Evolutionary conservation across 2,797 vertebrate species (phyloP), one percentile per base, ranked within the genome.

Genomic region (Monodelphis domestica): DNA sequence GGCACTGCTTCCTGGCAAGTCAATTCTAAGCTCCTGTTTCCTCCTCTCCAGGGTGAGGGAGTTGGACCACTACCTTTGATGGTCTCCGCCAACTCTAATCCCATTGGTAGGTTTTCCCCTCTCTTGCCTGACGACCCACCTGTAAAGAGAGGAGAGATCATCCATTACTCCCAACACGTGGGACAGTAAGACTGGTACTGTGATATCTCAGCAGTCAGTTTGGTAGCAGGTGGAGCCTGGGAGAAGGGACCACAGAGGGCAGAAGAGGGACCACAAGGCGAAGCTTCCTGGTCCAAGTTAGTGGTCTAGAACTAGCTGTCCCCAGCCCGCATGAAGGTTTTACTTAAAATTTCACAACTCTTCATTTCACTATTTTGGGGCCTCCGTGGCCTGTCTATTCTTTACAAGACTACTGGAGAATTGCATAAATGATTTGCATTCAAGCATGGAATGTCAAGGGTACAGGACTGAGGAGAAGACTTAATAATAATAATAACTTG

Each of bases 401-500:
- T 89, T 56, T n/a, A 63, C 33, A 89, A 53, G 91, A 93, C 56
- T 50, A 14, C 52, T 90, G 94, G 59, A 84, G 53, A 45, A 51
- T 14, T 70, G n/a, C n/a, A 15, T 56, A 29, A 30, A 51, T 89
- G 55, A 91, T 53, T 26, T 89, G 0, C 6, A 89, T 14, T 56
- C 14, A 26, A 15, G 89, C 90, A 50, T 28, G 29, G 51, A 53
- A 29, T 53, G 55, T 87, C 89, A 59, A 63, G 1, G 4, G 88
- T 38, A 63, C 29, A 91, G 87, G 90, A 91, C 59, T 15, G 50
- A 88, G 54, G 45, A 52, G 33, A 87, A 52, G 89, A 63, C 0
- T 5, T 33, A 63, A 63, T 33, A 63, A 63, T 63, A 30, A 59
- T 4, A 29, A 59, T 59, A 63, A 63, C 30, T 63, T 63, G 12